Base-by-base conservation (phyloP, 30 jellyfish, hydroid and myxozoan genomes). In the Hydractinia echinata region DNA sequence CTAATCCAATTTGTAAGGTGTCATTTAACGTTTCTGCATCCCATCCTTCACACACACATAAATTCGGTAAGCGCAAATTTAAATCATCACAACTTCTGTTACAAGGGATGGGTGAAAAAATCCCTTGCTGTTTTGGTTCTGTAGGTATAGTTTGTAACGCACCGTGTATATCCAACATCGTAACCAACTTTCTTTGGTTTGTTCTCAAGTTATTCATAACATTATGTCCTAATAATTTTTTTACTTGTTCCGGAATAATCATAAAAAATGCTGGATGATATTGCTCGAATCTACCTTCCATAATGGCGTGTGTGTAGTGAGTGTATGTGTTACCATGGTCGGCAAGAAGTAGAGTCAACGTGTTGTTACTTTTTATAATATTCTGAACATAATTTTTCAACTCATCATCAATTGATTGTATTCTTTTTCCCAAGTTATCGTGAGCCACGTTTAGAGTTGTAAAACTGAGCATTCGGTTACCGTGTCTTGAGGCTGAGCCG, bases 301-400 rank as follows among this genome's bases (percentile, higher is more conserved):
- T 9, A 3, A 87, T 53, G 10, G 76, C 82, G 61, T 71, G 81
- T 9, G 95, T 68, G 73, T 76, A 89, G 8, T 82, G 79, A 53
- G 94, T 89, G 76, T 89, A 89, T 6, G 85, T 79, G 69, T 89
- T 89, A 15, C 96, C 96, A 81, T 89, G 96, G 78, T 89, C 96
- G 14, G 96, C 72, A 76, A 89, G 80, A 53, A 89, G 11, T 11
- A 89, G 48, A 21, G 87, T 85, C 55, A 89, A 58, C 4, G 95
- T 83, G 61, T 79, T 64, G 30, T 67, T 81, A 4, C 5, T 18
- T 0, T 55, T 20, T 19, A 44, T 48, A 11, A 79, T 55, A 19
- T 72, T 49, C 7, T 76, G 13, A 4, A 84, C 74, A 69, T 73
- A 89, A 10, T 52, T 61, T 6, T 13, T 20, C 10, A 89, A 66